Evolutionary conservation across 2,113 vertebrate genomes (phyloP), one percentile per base, ranked within the genome.

Genomic region (Emydura subglobosa): DNA sequence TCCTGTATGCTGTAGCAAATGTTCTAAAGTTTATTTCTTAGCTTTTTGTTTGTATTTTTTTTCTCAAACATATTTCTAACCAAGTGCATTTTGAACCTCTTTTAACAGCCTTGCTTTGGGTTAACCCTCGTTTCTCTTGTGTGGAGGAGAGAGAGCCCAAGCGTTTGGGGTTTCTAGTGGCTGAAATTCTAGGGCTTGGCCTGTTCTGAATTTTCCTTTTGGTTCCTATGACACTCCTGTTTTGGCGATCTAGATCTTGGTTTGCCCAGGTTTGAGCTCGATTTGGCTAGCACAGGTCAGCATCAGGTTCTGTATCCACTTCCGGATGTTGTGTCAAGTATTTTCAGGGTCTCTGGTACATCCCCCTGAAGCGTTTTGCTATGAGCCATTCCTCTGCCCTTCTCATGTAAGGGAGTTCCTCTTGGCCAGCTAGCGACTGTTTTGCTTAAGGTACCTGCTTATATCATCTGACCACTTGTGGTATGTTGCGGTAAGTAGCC

Each of bases 201-300:
- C 98, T 99, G 98, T 98, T 99, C 98, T 99, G 98, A 99, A 99
- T 99, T 99, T 98, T 99, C 98, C 98, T 98, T 99, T 98, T 99
- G 99, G 99, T 99, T 98, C 99, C 99, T 99, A 98, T 99, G 99
- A 99, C 98, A 98, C 99, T 99, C 98, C 99, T 99, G 98, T 99
- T 99, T 99, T 98, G 99, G 99, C 98, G 97, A 98, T 99, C 98
- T 99, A 99, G 98, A 98, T 99, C 99, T 99, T 99, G 99, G 99
- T 99, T 99, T 98, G 97, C 98, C 97, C 98, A 97, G 97, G 97
- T 97, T 97, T 97, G 98, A 98, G 98, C 98, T 98, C 98, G 98
- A 98, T 99, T 72, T 98, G 98, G 98, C 99, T 99, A 99, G 99
- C 99, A 97, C 99, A 99, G 99, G 99, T 99, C 99, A 99, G 99